Evolutionary conservation across 2,113 vertebrate species (phyloP).

Genomic region (Malurus cyaneus): DNA sequence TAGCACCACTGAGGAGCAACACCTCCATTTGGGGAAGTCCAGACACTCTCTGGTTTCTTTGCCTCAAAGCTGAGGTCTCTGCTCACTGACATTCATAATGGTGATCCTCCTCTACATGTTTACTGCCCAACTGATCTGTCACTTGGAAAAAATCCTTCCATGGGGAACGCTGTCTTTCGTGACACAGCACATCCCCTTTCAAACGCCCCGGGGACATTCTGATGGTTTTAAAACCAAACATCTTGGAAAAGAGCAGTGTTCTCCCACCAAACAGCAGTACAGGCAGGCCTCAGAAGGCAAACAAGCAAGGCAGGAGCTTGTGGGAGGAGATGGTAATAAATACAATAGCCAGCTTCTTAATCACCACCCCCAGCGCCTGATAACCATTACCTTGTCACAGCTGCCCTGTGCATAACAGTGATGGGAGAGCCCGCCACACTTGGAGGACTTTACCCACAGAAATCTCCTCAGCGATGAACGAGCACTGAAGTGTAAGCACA

Average conservation of each 20-base stretch:
- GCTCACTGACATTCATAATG: neutral
- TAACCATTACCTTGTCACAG: neutral
- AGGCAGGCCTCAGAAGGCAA: neutral
- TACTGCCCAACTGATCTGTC: neutral
- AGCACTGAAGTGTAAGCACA: neutral
- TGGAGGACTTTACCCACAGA: neutral
- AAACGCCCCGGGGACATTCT: neutral
- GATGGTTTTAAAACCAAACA: slow-evolving; percentile 8
- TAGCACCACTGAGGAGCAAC: neutral
- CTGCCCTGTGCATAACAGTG: neutral
- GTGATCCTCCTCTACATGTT: neutral
- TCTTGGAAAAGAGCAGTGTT: neutral
- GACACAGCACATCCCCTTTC: neutral
- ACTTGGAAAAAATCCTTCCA: neutral
- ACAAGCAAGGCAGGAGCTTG: neutral
- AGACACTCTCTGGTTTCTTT: neutral
- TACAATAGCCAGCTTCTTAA: neutral
- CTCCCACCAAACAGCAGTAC: neutral
- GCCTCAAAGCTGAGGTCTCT: neutral
- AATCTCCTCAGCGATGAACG: neutral
- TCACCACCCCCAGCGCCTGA: neutral
- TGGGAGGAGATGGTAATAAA: slow-evolving; percentile 20
- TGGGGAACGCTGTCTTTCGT: neutral
- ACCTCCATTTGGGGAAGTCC: neutral
- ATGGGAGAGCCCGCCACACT: neutral